A percentile compares a stretch with the other conserved stretches of the same genome.
These are phyloP conservation scores for Drosophila testacea DNA, from an alignment of 2,888 invertebrate species.

Conservation along the genomic window DNA sequence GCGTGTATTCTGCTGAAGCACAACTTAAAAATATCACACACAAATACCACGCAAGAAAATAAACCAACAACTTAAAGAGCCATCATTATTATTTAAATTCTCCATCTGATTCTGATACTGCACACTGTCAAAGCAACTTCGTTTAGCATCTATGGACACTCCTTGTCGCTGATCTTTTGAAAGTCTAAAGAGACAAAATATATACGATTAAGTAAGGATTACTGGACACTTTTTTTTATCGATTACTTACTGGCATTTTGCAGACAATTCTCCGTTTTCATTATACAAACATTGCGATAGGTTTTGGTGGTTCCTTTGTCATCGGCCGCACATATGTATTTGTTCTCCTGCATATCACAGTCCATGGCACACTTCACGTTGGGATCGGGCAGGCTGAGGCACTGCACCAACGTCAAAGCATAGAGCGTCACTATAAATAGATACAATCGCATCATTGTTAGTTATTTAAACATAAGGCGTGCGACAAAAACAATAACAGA, in stretches of 20 bases:
- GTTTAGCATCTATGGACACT: conserved; percentile 83
- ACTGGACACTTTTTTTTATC: not conserved
- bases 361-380: conserved; percentile 83
- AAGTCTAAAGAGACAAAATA: conserved; percentile 70
- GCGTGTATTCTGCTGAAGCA: conserved; percentile 76
- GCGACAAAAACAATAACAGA: conserved; percentile 10
- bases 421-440: conserved; percentile 78
- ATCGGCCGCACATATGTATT: conserved; percentile 83
- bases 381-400: conserved; percentile 81
- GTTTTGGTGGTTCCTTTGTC: conserved; percentile 84
- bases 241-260: conserved; percentile 65
- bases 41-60: conserved; percentile 81
- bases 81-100: conserved; percentile 33
- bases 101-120: conserved; percentile 46
- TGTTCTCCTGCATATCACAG: conserved; percentile 80
- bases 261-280: conserved; percentile 85
- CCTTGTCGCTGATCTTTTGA: conserved; percentile 84
- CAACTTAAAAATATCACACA: conserved; percentile 85
- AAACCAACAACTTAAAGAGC: conserved; percentile 48
- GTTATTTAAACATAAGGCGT: conserved; percentile 55
- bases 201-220: no score
- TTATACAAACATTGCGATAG: conserved; percentile 83
- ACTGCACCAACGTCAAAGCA: conserved; percentile 77
- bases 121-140: conserved; percentile 46
- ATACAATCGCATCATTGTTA: conserved; percentile 33